Percentiles rank a stretch among this genome's conserved stretches.
These are phyloP conservation scores for Ophioninae sp. DNA, from an alignment of 2,888 invertebrate genomes.

Conservation along the genomic window DNA sequence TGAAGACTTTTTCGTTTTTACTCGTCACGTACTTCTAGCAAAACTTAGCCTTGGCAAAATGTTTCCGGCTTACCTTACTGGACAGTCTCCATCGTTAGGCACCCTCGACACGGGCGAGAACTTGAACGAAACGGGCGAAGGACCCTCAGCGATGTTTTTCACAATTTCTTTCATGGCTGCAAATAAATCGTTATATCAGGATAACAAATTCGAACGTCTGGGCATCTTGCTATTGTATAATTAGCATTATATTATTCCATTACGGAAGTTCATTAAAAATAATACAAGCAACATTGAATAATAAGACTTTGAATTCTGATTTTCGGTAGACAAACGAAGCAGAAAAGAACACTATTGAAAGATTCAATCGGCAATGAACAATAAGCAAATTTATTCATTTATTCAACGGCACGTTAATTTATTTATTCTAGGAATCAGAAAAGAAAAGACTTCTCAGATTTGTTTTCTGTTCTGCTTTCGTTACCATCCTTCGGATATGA, in stretches of 20 bases:
- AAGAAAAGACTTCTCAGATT: not conserved
- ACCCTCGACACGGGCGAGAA: slow-evolving; percentile 22
- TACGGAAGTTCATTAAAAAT: not conserved
- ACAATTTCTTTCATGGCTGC: slow-evolving; percentile 22
- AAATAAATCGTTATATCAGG: slow-evolving; percentile 15
- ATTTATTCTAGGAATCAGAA: not conserved
- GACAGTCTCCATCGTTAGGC: not conserved
- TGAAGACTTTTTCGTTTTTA: slow-evolving; percentile 4
- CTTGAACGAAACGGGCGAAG: slow-evolving; percentile 37
- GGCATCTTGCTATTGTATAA: not conserved
- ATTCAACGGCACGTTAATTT: too few species aligned
- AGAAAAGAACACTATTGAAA: not conserved
- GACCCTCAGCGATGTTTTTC: slow-evolving; percentile 47
- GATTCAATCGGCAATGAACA: not conserved
- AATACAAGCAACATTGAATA: not conserved
- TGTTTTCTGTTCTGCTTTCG: not conserved
- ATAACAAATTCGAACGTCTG: slow-evolving; percentile 8
- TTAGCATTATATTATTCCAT: not conserved
- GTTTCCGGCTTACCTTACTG: slow-evolving; percentile 32
- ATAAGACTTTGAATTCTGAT: not conserved
- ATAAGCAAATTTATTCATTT: not conserved
- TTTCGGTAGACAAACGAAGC: not conserved
- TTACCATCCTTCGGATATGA: not conserved
- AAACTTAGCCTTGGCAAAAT: not conserved
- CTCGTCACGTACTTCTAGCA: not conserved